These are phyloP conservation scores for Acleris cristana DNA, from an alignment of 2,888 invertebrate species.

Conservation along the genomic window DNA sequence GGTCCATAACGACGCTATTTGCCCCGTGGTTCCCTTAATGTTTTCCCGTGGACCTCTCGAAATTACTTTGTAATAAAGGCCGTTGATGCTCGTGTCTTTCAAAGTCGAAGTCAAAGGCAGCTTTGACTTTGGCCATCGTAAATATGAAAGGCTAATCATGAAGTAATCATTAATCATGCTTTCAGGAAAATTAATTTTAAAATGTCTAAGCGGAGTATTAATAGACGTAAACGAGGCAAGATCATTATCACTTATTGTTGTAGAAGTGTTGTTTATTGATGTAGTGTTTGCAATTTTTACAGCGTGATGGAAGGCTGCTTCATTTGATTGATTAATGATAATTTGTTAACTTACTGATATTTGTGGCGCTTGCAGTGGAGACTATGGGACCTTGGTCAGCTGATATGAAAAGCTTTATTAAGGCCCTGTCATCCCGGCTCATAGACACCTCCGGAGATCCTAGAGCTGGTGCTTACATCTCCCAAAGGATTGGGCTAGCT, in stretches of 20 bases:
- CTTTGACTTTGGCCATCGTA: slow-evolving; percentile 4
- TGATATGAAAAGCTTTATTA: too few species aligned
- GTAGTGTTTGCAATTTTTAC: too few species aligned
- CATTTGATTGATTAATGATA: too few species aligned
- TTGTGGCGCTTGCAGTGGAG: too few species aligned
- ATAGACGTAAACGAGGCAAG: not conserved
- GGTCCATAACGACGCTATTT: slow-evolving; percentile 42
- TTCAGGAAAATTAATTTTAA: slow-evolving; percentile 13
- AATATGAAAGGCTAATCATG: not conserved
- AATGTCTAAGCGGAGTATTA: not conserved
- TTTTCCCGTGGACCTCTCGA: slow-evolving; percentile 42
- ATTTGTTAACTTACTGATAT: too few species aligned
- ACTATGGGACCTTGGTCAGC: too few species aligned
- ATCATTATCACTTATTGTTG: not conserved
- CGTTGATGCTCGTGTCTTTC: slow-evolving; percentile 19
- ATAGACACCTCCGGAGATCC: too few species aligned
- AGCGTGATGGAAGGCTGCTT: too few species aligned
- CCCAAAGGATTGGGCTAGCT: too few species aligned
- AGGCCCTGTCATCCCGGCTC: too few species aligned
- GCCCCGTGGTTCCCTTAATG: slow-evolving; percentile 41
- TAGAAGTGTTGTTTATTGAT: too few species aligned
- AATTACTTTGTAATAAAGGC: slow-evolving; percentile 47
- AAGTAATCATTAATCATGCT: slow-evolving; percentile 1
- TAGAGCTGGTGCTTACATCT: too few species aligned
- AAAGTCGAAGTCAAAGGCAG: slow-evolving; percentile 13